phyloP scores from a whole-genome alignment of 2,113 vertebrate species.

The Thunnus maccoyii region DNA sequence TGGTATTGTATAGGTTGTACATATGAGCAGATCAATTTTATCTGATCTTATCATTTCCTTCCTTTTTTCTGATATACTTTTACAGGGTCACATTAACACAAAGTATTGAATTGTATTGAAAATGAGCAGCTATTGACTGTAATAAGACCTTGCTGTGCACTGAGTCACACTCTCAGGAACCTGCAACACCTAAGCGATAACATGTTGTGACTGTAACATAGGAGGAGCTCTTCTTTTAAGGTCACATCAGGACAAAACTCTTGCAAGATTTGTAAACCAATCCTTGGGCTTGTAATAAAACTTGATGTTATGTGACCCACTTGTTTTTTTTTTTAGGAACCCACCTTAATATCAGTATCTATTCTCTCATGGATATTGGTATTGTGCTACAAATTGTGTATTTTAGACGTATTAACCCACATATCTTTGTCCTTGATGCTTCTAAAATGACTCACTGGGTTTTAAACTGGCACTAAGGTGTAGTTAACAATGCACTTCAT shows the following conservation, averaged over 20 bases:
- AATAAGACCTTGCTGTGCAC: constrained; percentile 11
- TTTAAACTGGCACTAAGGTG: neutral
- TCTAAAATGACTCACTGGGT: constrained; percentile 17
- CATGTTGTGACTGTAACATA: constrained; percentile 11
- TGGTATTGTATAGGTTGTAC: neutral
- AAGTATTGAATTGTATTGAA: constrained; percentile 6
- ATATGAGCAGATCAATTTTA: neutral
- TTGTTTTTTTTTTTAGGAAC: neutral
- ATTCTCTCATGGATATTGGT: constrained; percentile 11
- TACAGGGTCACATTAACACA: neutral
- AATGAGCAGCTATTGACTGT: constrained; percentile 3
- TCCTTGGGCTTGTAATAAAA: constrained; percentile 17
- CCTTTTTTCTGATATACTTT: neutral
- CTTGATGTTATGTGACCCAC: constrained; percentile 49
- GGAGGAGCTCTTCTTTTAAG: constrained; percentile 27
- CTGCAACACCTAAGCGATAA: constrained; percentile 40
- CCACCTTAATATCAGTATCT: constrained; percentile 11
- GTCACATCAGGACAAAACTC: constrained; percentile 22
- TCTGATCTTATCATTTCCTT: neutral
- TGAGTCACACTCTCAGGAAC: constrained; percentile 13
- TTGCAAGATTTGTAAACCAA: constrained; percentile 41
- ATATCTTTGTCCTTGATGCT: neutral
- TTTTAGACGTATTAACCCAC: neutral
- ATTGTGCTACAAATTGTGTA: neutral
- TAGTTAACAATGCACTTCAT: neutral